Evolutionary conservation across 2,113 vertebrate genomes (phyloP), one percentile per base, ranked within the genome.

Genomic region (Eolophus roseicapilla): DNA sequence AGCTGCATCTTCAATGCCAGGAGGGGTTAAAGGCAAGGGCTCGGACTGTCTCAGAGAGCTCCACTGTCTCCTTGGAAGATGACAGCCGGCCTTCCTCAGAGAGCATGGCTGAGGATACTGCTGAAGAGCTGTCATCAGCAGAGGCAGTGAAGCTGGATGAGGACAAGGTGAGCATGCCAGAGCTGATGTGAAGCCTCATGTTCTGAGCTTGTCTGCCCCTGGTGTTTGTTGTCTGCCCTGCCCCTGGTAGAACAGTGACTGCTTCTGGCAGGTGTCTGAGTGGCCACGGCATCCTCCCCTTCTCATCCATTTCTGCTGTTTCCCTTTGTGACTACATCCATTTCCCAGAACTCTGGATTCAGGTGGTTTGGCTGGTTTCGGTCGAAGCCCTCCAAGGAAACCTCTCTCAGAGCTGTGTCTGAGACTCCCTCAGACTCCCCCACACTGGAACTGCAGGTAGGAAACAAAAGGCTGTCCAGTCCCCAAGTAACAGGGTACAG

Each of bases 351-450:
- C 88, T 95, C 98, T 4, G 98, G 98, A 46, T 97, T 97, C n/a
- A 98, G 98, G 47, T 99, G 99, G 99, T 99, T 99, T 93, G 97
- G 98, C 41, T 99, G 99, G 99, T 99, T 99, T 93, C 96, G 98
- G 44, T 98, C 98, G 0, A 99, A 98, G 86, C 93, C 98, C 55
- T 35, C 47, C 12, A 97, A 92, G 67, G 93, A 98, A 8, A 57
- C 88, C 2, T 35, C 89, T 67, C 49, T 96, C 15, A 95, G 53
- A 86, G 94, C 94, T 0, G 20, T 39, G 1, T 57, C 93, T 0
- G 88, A 96, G 46, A 65, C 28, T 1, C 87, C n/a, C 15, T 10
- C 11, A 0, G 86, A 75, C 44, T 88, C 50, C 28, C 14, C 67
- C 23, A 41, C 5, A 0, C 21, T 6, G 2, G 90, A 33, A 84